These are phyloP conservation scores for Lepidochitona cinerea DNA, from an alignment of 2,888 invertebrate species.

Conservation along the genomic window DNA sequence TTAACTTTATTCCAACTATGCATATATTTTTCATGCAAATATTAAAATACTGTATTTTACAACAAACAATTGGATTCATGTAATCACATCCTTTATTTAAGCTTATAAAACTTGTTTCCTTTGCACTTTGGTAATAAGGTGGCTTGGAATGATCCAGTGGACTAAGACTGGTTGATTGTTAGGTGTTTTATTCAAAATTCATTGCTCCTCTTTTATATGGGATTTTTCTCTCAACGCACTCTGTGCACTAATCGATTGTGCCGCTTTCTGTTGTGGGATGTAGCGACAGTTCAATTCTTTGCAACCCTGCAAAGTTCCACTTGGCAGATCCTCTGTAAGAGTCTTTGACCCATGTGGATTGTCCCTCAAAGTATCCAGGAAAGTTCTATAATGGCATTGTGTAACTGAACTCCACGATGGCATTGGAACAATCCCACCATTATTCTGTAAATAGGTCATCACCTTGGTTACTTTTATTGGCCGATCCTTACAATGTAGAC, in stretches of 20 bases:
- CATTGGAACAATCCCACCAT: not conserved
- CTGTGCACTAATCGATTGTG: not conserved
- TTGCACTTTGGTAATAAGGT: no score
- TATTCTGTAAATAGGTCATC: not conserved
- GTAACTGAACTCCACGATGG: not conserved
- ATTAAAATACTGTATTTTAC: no score
- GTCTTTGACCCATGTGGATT: not conserved
- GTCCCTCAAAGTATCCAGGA: not conserved
- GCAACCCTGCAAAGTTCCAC: not conserved
- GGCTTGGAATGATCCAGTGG: no score
- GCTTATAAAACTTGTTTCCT: no score
- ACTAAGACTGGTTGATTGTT: no score
- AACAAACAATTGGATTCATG: no score
- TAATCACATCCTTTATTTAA: no score
- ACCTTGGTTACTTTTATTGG: not conserved
- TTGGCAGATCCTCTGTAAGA: not conserved
- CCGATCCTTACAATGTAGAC: not conserved
- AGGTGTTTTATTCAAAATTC: no score
- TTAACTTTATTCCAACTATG: no score
- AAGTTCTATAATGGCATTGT: not conserved
- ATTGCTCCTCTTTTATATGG: no score
- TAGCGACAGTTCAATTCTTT: not conserved
- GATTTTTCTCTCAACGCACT: no score
- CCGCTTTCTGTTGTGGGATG: not conserved
- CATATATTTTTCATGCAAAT: no score